phyloP scores from a whole-genome alignment of 2,797 vertebrate genomes.

The Mionectes olivaceus region DNA sequence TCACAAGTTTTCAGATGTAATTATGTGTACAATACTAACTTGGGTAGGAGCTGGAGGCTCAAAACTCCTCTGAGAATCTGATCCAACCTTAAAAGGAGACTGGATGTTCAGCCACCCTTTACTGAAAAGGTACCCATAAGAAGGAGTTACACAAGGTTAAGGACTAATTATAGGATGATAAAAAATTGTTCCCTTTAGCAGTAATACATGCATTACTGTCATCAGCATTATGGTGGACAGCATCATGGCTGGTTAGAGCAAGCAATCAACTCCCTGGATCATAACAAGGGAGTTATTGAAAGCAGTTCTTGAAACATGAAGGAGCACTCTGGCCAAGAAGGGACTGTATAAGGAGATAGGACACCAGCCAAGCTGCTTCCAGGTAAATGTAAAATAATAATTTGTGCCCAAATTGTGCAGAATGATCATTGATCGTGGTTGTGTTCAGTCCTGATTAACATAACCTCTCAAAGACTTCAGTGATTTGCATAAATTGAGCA shows the following conservation, averaged over 20 bases:
- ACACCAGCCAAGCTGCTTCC: neutral
- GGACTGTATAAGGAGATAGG: neutral
- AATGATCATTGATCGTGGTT: neutral
- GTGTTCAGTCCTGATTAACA: neutral
- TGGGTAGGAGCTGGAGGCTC: neutral
- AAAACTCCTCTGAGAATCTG: neutral
- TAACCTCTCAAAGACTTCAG: neutral
- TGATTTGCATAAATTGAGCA: neutral
- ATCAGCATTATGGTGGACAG: neutral
- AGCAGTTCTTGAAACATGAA: neutral
- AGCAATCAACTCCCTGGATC: neutral
- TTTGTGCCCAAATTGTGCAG: neutral
- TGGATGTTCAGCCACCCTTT: neutral
- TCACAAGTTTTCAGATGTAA: neutral
- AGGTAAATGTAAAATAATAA: neutral
- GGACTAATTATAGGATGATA: neutral
- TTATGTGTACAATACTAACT: neutral
- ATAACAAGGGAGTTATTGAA: neutral
- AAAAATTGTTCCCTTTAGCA: neutral
- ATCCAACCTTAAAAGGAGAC: neutral
- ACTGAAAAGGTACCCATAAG: neutral
- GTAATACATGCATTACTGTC: neutral
- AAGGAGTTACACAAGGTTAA: neutral
- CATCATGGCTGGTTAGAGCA: neutral
- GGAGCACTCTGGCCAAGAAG: neutral